phyloP scores from a whole-genome alignment of 1,140 invertebrate genomes.

The Polypedilum vanderplanki region DNA sequence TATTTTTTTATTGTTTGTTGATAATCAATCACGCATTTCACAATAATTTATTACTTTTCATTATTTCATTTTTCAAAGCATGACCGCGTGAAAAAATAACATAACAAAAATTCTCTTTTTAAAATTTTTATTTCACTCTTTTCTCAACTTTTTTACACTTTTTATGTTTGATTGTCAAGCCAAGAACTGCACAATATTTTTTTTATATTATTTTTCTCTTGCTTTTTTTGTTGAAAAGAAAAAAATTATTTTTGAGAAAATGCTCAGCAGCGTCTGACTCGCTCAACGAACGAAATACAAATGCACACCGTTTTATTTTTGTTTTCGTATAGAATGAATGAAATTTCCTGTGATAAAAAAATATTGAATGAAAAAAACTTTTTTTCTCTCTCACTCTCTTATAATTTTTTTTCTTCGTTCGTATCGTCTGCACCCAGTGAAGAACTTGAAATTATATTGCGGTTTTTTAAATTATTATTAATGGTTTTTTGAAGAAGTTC shows the following conservation, averaged over 20 bases:
- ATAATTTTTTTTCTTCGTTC: too few species aligned
- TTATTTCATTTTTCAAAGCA: too few species aligned
- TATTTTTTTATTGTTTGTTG: too few species aligned
- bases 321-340: slow-evolving; percentile 21
- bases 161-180: not conserved
- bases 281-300: slow-evolving; percentile 24
- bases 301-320: slow-evolving; percentile 21
- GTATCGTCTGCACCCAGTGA: not conserved
- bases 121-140: too few species aligned
- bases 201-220: not conserved
- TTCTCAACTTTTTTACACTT: too few species aligned
- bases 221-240: not conserved
- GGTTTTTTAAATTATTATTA: not conserved
- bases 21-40: too few species aligned
- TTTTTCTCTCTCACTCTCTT: not conserved
- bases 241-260: not conserved
- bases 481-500: too few species aligned
- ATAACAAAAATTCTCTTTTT: too few species aligned
- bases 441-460: not conserved
- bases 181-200: slow-evolving; percentile 5
- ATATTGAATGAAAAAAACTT: slow-evolving; percentile 21
- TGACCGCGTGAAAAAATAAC: too few species aligned
- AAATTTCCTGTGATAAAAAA: slow-evolving; percentile 28
- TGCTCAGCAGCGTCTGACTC: not conserved
- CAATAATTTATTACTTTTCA: too few species aligned